phyloP scores from a whole-genome alignment of 2,888 invertebrate genomes.

The Amorpha juglandis region DNA sequence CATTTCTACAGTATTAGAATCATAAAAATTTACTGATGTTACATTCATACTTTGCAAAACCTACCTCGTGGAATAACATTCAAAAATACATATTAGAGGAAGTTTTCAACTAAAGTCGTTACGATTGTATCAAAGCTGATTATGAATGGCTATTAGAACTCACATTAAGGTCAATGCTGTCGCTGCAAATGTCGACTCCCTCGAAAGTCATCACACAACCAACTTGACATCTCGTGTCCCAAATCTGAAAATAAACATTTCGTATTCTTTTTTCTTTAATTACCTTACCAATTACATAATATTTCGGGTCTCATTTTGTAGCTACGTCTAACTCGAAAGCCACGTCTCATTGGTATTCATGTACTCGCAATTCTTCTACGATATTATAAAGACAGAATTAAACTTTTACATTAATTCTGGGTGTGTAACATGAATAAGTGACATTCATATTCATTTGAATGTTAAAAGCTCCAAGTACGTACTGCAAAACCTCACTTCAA shows the following conservation, averaged over 20 bases:
- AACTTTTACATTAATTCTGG: background rate
- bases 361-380: background rate
- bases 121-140: conserved; percentile 10
- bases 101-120: background rate
- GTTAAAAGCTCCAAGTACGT: conserved; percentile 6
- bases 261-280: background rate
- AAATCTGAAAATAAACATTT: conserved; percentile 70
- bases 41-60: too few species aligned
- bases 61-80: background rate
- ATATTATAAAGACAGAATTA: background rate
- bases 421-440: conserved; percentile 5
- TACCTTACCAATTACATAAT: background rate
- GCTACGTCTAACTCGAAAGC: background rate
- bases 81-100: background rate
- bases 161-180: conserved; percentile 84
- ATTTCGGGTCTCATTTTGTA: background rate
- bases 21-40: background rate
- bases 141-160: conserved; percentile 41
- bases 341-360: background rate
- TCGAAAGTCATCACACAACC: conserved; percentile 83
- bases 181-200: conserved; percentile 83
- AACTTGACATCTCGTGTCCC: conserved; percentile 80
- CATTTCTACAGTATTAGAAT: background rate
- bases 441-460: conserved; percentile 18
- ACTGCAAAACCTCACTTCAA: conserved; percentile 24